Evolutionary conservation across 1,140 invertebrate species (phyloP).

Genomic region (Drosophila pachea): DNA sequence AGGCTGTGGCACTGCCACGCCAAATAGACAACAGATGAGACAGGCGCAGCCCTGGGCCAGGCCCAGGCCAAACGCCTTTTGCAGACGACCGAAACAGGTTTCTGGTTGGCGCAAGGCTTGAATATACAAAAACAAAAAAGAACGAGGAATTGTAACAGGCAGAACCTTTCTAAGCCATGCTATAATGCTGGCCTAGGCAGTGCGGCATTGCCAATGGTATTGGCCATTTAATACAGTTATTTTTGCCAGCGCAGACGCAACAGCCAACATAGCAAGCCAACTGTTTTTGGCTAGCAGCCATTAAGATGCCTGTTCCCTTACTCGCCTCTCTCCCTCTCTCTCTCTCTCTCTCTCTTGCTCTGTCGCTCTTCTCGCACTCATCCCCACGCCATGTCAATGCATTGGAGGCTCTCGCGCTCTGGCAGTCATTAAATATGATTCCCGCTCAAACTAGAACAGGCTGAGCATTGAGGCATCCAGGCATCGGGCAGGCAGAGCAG

Average conservation of each 20-base stretch:
- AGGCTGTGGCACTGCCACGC: constrained; percentile 32
- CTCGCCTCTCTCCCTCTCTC: constrained; percentile 3
- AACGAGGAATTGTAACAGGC: constrained; percentile 64
- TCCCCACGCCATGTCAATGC: constrained; percentile 28
- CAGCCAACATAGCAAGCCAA: constrained; percentile 34
- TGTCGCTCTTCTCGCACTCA: constrained; percentile 1
- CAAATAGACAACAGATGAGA: constrained; percentile 71
- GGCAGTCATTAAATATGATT: constrained; percentile 72
- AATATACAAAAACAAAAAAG: not conserved
- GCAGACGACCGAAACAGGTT: constrained; percentile 53
- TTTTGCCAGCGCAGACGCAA: constrained; percentile 45
- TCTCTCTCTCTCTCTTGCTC: no score
- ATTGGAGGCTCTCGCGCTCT: constrained; percentile 34
- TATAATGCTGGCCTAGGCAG: constrained; percentile 48
- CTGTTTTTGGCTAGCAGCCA: constrained; percentile 67
- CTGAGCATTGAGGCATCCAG: constrained; percentile 31
- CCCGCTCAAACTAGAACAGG: constrained; percentile 69
- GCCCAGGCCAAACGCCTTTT: constrained; percentile 58
- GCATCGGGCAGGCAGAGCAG: constrained; percentile 10
- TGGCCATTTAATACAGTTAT: constrained; percentile 76
- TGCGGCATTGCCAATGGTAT: constrained; percentile 7
- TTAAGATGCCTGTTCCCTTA: constrained; percentile 40
- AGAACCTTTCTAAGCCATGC: constrained; percentile 40
- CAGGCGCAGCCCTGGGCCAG: constrained; percentile 44
- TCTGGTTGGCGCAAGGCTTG: constrained; percentile 22